Percentiles rank a stretch among this genome's conserved stretches.
phyloP scores from a whole-genome alignment of 2,113 vertebrate species.

The Promerops cafer region DNA sequence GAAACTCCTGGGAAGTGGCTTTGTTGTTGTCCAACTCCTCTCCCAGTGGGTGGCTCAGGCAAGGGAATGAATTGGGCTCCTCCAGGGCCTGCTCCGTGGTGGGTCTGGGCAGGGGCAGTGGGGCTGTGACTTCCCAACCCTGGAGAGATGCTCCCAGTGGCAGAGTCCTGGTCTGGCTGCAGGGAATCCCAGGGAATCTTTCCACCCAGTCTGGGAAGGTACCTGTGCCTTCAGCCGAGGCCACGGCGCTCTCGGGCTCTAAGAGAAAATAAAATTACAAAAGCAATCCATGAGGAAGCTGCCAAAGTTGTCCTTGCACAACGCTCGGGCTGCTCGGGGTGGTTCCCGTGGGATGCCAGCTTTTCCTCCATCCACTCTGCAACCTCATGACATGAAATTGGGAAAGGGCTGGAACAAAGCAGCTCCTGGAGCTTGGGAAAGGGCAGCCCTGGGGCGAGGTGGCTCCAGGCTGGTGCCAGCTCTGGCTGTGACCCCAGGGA shows the following conservation, averaged over 20 bases:
- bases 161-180: background rate
- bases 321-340: background rate
- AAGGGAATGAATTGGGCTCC: background rate
- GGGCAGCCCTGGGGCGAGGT: background rate
- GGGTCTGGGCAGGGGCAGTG: background rate
- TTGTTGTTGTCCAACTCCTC: background rate
- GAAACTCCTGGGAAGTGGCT: background rate
- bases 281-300: background rate
- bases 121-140: accelerated
- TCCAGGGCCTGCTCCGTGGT: background rate
- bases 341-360: background rate
- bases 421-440: background rate
- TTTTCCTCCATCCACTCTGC: background rate
- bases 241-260: background rate
- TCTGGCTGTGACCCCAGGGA: accelerated
- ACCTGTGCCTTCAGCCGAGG: background rate
- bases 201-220: background rate
- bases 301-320: background rate
- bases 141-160: background rate
- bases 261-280: background rate
- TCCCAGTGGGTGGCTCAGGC: background rate
- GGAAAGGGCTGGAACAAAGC: background rate
- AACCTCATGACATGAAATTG: background rate
- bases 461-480: background rate
- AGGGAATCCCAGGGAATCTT: background rate